A percentile compares a stretch with the other conserved stretches of the same genome.
These are phyloP conservation scores for Ptychadena robeensis DNA, from an alignment of 2,797 vertebrate genomes.

Conservation along the genomic window DNA sequence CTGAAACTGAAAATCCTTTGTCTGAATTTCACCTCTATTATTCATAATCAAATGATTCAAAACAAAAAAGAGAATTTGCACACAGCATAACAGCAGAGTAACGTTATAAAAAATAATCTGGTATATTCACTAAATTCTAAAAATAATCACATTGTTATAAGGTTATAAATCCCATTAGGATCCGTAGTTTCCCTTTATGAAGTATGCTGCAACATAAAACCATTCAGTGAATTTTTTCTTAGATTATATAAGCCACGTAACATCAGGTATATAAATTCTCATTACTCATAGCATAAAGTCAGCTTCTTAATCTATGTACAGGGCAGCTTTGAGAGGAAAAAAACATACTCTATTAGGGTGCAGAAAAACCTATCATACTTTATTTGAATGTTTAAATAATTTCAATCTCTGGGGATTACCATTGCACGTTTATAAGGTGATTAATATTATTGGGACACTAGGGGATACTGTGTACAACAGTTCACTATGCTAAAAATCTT, in stretches of 20 bases:
- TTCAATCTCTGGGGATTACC: too few relatives aligned
- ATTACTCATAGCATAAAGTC: neutral
- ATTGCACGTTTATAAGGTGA: too few relatives aligned
- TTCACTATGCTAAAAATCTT: neutral
- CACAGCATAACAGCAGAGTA: neutral
- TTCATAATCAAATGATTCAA: slow-evolving; percentile 1
- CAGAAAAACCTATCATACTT: too few relatives aligned
- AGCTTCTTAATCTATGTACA: neutral
- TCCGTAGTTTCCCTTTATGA: neutral
- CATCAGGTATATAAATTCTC: neutral
- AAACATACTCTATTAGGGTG: too few relatives aligned
- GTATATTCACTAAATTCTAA: neutral
- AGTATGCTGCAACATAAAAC: neutral
- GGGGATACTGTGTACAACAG: neutral
- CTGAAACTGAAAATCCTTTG: slow-evolving; percentile 10
- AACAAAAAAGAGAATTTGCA: neutral
- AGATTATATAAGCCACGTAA: neutral
- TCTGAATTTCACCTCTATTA: slow-evolving; percentile 22
- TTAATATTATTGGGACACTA: too few relatives aligned
- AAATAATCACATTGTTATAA: neutral
- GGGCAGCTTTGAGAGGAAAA: neutral
- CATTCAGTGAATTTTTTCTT: neutral
- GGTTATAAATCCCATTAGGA: neutral
- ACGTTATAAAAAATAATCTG: too few relatives aligned
- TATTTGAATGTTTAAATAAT: too few relatives aligned